Evolutionary conservation across 2,888 invertebrate genomes (phyloP).

Genomic region (Tipula helvola): DNA sequence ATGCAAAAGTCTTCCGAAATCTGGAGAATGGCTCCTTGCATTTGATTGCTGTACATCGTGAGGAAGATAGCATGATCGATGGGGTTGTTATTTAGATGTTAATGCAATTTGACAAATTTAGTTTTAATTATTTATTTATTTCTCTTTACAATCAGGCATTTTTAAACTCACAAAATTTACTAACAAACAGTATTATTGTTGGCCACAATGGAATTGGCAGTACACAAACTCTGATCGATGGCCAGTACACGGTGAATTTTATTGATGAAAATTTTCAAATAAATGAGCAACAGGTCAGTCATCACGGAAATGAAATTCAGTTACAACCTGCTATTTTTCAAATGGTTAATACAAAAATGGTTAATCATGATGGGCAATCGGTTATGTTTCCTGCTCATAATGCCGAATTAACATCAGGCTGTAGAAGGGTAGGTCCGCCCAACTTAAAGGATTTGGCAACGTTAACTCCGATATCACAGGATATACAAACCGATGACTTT

Average conservation of each 20-base stretch:
- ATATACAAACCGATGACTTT: not conserved
- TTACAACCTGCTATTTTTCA: constrained; percentile 16
- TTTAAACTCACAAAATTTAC: constrained; percentile 27
- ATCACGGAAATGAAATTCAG: constrained; percentile 14
- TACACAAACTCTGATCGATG: not conserved
- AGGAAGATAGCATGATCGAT: constrained; percentile 29
- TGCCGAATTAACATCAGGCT: not conserved
- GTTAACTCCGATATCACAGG: constrained; percentile 9
- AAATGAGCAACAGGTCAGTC: not conserved
- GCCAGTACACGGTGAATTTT: not conserved
- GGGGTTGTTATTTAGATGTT: constrained; percentile 23
- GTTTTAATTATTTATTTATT: not conserved
- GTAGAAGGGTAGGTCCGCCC: not conserved
- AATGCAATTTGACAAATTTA: too few species aligned
- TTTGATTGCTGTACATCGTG: constrained; percentile 21
- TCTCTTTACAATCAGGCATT: constrained; percentile 23
- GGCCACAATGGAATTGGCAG: constrained; percentile 23
- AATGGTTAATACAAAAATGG: constrained; percentile 15
- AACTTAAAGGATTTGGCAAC: constrained; percentile 12
- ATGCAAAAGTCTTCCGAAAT: constrained; percentile 16
- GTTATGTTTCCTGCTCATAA: not conserved
- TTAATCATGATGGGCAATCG: constrained; percentile 12
- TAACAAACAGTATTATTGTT: constrained; percentile 29
- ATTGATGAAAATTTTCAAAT: not conserved
- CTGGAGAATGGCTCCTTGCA: constrained; percentile 20